These are phyloP conservation scores for Tetrax tetrax DNA, from an alignment of 2,113 vertebrate species.

Conservation along the genomic window DNA sequence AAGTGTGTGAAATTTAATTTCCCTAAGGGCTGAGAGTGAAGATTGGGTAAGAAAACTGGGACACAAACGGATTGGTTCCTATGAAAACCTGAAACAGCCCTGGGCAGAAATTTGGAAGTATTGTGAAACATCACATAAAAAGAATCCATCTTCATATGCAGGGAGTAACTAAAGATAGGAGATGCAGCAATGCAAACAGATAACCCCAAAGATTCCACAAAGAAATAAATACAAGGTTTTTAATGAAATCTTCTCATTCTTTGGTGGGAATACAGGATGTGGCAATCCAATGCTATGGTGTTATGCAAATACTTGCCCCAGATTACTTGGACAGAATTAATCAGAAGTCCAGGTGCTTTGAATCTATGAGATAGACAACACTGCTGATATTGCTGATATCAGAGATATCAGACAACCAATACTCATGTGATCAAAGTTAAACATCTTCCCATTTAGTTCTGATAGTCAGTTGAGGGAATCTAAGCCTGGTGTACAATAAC, in stretches of 20 bases:
- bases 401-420: conserved; percentile 10
- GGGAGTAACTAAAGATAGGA: conserved; percentile 22
- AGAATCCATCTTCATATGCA: conserved; percentile 40
- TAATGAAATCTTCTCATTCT: neutral
- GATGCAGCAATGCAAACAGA: neutral
- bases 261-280: neutral
- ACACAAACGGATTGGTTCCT: conserved; percentile 61
- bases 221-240: neutral
- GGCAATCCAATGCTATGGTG: neutral
- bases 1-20: conserved; percentile 68
- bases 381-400: conserved; percentile 43
- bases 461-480: neutral
- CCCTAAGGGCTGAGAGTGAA: conserved; percentile 50
- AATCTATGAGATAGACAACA: neutral
- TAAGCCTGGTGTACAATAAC: neutral
- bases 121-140: conserved; percentile 41
- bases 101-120: conserved; percentile 48
- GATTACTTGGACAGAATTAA: neutral
- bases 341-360: conserved; percentile 21
- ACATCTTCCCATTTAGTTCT: neutral
- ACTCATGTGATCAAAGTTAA: neutral
- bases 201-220: neutral
- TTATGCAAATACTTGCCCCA: neutral
- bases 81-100: conserved; percentile 61
- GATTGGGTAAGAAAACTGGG: conserved; percentile 68